Evolutionary conservation across 53 echinoderm and acorn worm genomes (phyloP).

Genomic region (Temnopleurus reevesii): DNA sequence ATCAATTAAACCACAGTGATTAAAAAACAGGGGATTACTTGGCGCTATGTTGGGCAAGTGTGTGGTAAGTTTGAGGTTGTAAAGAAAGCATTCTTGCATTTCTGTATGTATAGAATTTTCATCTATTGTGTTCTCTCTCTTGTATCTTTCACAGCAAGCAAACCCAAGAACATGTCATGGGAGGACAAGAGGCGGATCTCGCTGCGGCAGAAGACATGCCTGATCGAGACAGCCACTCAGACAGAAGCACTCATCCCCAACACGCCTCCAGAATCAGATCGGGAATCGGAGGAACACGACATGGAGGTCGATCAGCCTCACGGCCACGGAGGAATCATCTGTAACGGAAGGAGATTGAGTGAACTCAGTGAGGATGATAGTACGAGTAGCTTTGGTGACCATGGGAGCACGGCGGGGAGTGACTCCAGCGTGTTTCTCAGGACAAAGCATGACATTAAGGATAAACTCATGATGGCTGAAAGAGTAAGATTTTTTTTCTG

Average conservation of each 20-base stretch:
- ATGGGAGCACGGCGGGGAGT: slow-evolving; percentile 77
- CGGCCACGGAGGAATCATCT: slow-evolving; percentile 84
- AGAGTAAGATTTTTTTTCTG: slow-evolving; percentile 61
- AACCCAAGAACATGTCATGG: slow-evolving; percentile 66
- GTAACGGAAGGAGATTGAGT: slow-evolving; percentile 78
- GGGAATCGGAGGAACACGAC: slow-evolving; percentile 53
- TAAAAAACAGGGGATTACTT: no score
- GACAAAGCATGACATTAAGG: slow-evolving; percentile 56
- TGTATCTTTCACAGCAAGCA: background rate
- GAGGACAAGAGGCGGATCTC: slow-evolving; percentile 88
- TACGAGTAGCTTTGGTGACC: slow-evolving; percentile 87
- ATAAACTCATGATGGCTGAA: slow-evolving; percentile 70
- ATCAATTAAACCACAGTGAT: no score
- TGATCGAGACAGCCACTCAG: slow-evolving; percentile 85
- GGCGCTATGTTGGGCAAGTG: no score
- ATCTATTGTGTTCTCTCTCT: no score
- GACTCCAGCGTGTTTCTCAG: slow-evolving; percentile 89
- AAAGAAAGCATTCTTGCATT: no score
- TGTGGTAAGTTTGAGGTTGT: no score
- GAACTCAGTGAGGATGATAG: slow-evolving; percentile 91
- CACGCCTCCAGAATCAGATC: slow-evolving; percentile 76
- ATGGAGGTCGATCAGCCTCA: slow-evolving; percentile 23
- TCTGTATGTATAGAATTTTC: no score
- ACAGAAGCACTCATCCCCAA: slow-evolving; percentile 73
- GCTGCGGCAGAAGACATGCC: slow-evolving; percentile 67